Evolutionary conservation across 2,888 invertebrate genomes (phyloP).

Genomic region (Apeira syringaria): DNA sequence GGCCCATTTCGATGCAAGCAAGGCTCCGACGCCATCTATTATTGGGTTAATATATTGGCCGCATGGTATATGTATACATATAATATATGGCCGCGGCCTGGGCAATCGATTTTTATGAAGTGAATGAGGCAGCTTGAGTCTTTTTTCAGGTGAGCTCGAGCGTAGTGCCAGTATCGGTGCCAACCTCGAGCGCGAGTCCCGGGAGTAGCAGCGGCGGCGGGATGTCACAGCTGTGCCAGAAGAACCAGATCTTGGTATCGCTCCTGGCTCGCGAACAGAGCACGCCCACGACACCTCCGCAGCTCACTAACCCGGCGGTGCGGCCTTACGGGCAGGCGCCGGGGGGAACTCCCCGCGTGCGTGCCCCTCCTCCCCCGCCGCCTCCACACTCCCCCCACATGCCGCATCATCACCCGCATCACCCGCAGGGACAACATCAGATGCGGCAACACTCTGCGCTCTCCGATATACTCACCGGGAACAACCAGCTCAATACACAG

Average conservation of each 20-base stretch:
- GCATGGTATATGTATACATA: too few relatives aligned
- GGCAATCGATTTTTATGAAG: too few relatives aligned
- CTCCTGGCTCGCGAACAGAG: slow-evolving; percentile 90
- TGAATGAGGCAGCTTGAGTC: too few relatives aligned
- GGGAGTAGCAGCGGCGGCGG: slow-evolving; percentile 50
- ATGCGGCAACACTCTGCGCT: slow-evolving; percentile 50
- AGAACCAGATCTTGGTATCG: slow-evolving; percentile 93
- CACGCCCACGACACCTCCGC: slow-evolving; percentile 86
- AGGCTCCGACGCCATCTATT: too few relatives aligned
- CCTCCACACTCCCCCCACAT: slow-evolving; percentile 1
- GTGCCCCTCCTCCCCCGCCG: slow-evolving; percentile 38
- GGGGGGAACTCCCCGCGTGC: slow-evolving; percentile 36
- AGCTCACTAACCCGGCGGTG: slow-evolving; percentile 87
- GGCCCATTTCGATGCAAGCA: too few relatives aligned
- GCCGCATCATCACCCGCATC: slow-evolving; percentile 16
- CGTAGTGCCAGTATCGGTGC: slow-evolving; percentile 78
- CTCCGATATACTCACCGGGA: slow-evolving; percentile 53
- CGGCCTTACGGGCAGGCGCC: slow-evolving; percentile 42
- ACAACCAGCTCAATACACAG: slow-evolving; percentile 47
- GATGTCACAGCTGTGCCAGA: slow-evolving; percentile 89
- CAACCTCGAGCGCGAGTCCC: slow-evolving; percentile 61
- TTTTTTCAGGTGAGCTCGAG: slow-evolving; percentile 80
- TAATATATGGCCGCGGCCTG: too few relatives aligned
- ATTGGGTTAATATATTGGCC: too few relatives aligned
- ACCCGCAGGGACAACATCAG: slow-evolving; percentile 13